These are phyloP conservation scores for Pelochelys cantorii DNA, from an alignment of 2,797 vertebrate genomes.

Conservation along the genomic window DNA sequence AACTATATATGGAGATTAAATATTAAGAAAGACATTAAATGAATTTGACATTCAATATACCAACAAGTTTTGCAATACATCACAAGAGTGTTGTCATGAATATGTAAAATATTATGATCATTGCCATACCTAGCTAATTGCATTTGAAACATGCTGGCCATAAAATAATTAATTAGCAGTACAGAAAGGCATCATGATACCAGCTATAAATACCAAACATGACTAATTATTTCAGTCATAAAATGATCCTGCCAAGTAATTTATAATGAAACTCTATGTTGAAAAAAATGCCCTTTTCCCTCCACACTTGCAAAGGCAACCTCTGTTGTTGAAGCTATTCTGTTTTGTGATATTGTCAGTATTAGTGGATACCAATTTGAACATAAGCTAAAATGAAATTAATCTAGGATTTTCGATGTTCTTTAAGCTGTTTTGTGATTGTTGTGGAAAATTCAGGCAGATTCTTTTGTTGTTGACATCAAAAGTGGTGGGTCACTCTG, in stretches of 20 bases:
- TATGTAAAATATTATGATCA: slow-evolving; percentile 75
- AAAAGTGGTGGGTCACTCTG: slow-evolving; percentile 79
- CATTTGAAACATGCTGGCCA: slow-evolving; percentile 72
- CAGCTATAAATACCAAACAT: slow-evolving; percentile 75
- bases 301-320: not conserved
- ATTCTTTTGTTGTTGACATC: slow-evolving; percentile 83
- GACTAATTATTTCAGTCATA: slow-evolving; percentile 79
- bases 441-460: slow-evolving; percentile 76
- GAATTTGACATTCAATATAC: slow-evolving; percentile 64
- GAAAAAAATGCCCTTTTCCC: not conserved
- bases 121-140: slow-evolving; percentile 72
- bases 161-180: slow-evolving; percentile 77
- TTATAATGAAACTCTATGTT: slow-evolving; percentile 60
- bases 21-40: slow-evolving; percentile 69
- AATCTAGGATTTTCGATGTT: slow-evolving; percentile 75
- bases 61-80: slow-evolving; percentile 72
- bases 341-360: slow-evolving; percentile 57
- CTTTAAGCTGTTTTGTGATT: slow-evolving; percentile 74
- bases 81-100: slow-evolving; percentile 69
- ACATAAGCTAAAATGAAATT: slow-evolving; percentile 78
- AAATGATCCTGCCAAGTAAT: slow-evolving; percentile 69
- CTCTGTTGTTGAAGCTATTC: slow-evolving; percentile 41
- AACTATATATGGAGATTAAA: slow-evolving; percentile 7
- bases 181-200: slow-evolving; percentile 68
- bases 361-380: slow-evolving; percentile 68